Evolutionary conservation across 1,140 invertebrate genomes (phyloP), one percentile per base, ranked within the genome.

Genomic region (Listronotus oregonensis): DNA sequence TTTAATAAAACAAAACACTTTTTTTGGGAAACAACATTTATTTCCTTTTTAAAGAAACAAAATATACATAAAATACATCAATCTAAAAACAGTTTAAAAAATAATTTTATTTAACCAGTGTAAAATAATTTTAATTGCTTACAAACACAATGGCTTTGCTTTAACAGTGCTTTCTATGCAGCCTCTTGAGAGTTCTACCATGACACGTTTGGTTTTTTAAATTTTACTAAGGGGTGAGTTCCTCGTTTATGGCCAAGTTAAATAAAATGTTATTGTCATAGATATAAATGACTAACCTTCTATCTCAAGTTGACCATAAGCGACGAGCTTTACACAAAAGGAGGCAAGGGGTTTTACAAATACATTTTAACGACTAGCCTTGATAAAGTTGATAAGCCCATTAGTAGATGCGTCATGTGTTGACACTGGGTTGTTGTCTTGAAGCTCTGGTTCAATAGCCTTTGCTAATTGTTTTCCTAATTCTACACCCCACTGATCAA

Each of bases 401-500:
- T 97, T 98, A 14, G 96, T 98, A 11, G 95, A 97, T 4, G 83
- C 81, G 79, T 98, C 96, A 78, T 98, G 95, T 27, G 82, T 83
- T n/a, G 86, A 80, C 12, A 87, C 81, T 27, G 0, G 83, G 79
- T 17, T 83, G 61, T 82, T 79, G 62, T 87, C 86, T 64, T 86
- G 83, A 18, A 99, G 82, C 81, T 99, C 97, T 0, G 94, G 93
- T 78, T 97, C 95, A 67, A 99, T 98, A 11, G 90, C 91, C 82
- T 99, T 99, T 10, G 98, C 98, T 70, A 99, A 82, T 77, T 98
- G 94, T 81, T 99, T 99, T 18, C 97, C 98, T 47, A 99, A 85
- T 81, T 99, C 98, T 63, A 99, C 97, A 47, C 97, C 98, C 96
- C 97, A 99, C 80, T 99, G 98, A 84, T 99, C 98, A 81, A 92